A percentile compares a stretch with the other conserved stretches of the same genome.
Evolutionary conservation across 1,140 invertebrate species (phyloP).

Genomic region (Drosophila pseudoananassae): DNA sequence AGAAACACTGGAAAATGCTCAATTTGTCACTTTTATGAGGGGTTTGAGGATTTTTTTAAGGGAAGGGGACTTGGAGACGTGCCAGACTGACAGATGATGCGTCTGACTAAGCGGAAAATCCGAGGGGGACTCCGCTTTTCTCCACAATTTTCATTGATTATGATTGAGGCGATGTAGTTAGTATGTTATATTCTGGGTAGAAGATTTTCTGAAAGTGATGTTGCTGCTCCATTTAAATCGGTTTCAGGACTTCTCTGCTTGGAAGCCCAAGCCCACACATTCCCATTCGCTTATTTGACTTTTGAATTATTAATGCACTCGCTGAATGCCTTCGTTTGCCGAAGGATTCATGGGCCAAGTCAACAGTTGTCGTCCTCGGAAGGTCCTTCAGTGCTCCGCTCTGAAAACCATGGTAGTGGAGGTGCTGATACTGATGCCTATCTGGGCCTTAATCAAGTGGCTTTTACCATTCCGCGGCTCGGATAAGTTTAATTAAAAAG

Average conservation of each 20-base stretch:
- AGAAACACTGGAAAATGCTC: slow-evolving; percentile 46
- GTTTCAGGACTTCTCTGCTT: slow-evolving; percentile 44
- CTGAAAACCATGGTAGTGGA: neutral
- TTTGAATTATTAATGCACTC: slow-evolving; percentile 47
- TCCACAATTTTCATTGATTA: slow-evolving; percentile 37
- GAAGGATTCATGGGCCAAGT: slow-evolving; percentile 15
- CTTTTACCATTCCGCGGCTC: slow-evolving; percentile 8
- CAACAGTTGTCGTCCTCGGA: neutral
- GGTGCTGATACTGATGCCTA: neutral
- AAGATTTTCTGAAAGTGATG: neutral
- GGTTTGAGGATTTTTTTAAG: neutral
- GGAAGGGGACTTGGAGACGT: slow-evolving; percentile 15
- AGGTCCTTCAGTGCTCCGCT: neutral
- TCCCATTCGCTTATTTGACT: slow-evolving; percentile 57
- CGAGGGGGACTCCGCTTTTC: slow-evolving; percentile 6
- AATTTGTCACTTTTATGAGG: slow-evolving; percentile 60
- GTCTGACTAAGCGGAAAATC: slow-evolving; percentile 72
- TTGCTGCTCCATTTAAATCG: slow-evolving; percentile 74
- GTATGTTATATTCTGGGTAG: slow-evolving; percentile 8
- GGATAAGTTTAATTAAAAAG: slow-evolving; percentile 78
- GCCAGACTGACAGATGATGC: slow-evolving; percentile 63
- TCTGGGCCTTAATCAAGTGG: slow-evolving; percentile 46
- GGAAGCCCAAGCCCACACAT: slow-evolving; percentile 30
- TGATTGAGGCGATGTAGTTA: slow-evolving; percentile 65
- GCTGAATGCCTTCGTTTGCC: slow-evolving; percentile 43